Base-by-base conservation (phyloP, 2,888 invertebrate genomes). In the Folsomia candida region DNA sequence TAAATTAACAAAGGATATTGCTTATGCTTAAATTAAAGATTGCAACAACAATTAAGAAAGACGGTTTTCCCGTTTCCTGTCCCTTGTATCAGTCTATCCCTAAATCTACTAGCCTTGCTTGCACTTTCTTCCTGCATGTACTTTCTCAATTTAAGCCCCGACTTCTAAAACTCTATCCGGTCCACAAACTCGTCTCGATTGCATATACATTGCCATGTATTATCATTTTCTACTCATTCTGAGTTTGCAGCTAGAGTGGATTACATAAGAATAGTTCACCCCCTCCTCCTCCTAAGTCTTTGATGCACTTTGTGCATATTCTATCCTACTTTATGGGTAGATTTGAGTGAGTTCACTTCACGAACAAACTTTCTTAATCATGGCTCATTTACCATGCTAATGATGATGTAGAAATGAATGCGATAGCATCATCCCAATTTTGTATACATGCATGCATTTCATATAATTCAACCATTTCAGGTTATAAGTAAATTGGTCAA, bases 331-430 rank as follows among this genome's bases (percentile, higher is more conserved):
- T 37, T 37, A 37, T 37, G 37, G 37, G 14, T 37, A 37, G 37
- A 14, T 37, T 37, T 37, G n/a, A 37, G 37, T 37, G 4, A 37
- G 37, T 37, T 4, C 37, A 9, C 37, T 37, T 37, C 37, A 24
- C 59, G 24, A 59, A 59, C 59, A 14, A 37, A 37, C 54, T 22
- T 47, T 66, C 60, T 51, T 6, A 51, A 62, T 25, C 69, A 75
- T 51, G 72, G 70, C 72, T 72, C 70, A 75, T 72, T 75, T 72
- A 72, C 37, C 69, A 27, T 69, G 61, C 64, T 71, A 75, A 75
- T 75, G 75, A 59, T 70, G 59, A 72, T 72, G 70, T 67, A n/a
- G 27, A 26, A 29, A 62, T 62, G 27, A 28, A 28, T n/a, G n/a
- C 26, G 29, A 20, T 20, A 37, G 47, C 4, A 4, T 11, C 54